Base-by-base conservation (phyloP, 2,797 vertebrate species). In the Denticeps clupeoides region DNA sequence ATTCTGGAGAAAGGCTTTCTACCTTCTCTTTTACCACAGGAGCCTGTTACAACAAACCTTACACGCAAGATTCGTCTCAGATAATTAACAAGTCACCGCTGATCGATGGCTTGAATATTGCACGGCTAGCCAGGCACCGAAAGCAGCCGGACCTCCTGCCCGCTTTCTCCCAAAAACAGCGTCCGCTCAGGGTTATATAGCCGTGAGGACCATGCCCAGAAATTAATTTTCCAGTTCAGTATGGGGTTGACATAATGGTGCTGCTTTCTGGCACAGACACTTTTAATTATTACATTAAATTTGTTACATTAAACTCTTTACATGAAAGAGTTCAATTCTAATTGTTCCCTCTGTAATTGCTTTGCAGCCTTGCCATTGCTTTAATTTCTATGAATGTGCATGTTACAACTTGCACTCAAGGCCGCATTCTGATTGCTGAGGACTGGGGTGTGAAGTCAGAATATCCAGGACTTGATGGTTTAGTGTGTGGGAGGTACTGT, bases 31-130 rank as follows among this genome's bases (percentile, higher is more conserved):
- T 38, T 5, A 21, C 18, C 35, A 38, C 35, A 38, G 21, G 38
- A 11, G 16, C 35, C 16, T 18, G 65, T 72, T 71, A 64, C 33
- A 41, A 59, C 37, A 37, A 58, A 54, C 58, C 54, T 55, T 53
- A 68, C 65, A 64, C 46, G 53, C 24, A 52, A 63, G 63, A 58
- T 67, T 66, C 61, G 55, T 53, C 56, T 60, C 63, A 59, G 64
- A 67, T 80, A 77, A 78, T 78, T 69, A 78, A 72, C 60, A 55
- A 74, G 74, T 78, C 74, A 68, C 41, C 45, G 63, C 56, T 77
- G 67, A 80, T 78, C 55, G 71, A 80, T 68, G 63, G 56, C 63
- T 59, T 61, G 49, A 33, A 56, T 51, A 61, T 37, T 50, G 58
- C 45, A 56, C 63, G 69, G 53, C 19, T 66, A 70, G 58, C 27